Evolutionary conservation across 1,140 invertebrate species (phyloP).

Genomic region (Camponotus pennsylvanicus): DNA sequence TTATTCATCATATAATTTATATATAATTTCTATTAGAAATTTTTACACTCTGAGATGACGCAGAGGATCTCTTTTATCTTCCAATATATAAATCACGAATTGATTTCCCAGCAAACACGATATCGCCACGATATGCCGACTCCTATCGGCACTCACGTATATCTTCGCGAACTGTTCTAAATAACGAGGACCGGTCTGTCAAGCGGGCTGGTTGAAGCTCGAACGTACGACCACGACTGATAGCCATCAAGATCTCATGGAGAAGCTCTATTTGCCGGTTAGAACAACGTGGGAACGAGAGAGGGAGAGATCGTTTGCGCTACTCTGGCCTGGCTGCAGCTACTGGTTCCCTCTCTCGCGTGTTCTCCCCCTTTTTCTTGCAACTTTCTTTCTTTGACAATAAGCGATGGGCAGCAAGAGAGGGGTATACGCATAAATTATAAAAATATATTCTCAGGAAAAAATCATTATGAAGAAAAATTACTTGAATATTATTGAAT

Average conservation of each 20-base stretch:
- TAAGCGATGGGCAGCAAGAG: not conserved
- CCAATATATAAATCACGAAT: not conserved
- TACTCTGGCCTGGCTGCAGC: conserved; percentile 76
- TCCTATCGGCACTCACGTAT: conserved; percentile 64
- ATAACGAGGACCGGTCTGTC: conserved; percentile 16
- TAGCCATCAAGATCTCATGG: conserved; percentile 80
- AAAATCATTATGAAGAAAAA: conserved; percentile 10
- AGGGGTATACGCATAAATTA: not conserved
- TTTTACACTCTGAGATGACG: not conserved
- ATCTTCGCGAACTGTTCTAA: conserved; percentile 15
- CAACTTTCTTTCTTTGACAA: conserved; percentile 64
- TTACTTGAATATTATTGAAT: not conserved
- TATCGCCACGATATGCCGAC: not conserved
- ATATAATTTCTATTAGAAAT: not conserved
- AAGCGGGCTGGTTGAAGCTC: conserved; percentile 68
- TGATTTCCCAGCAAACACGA: not conserved
- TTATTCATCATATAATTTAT: too few species aligned
- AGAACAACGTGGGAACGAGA: conserved; percentile 57
- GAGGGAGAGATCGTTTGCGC: conserved; percentile 75
- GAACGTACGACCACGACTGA: conserved; percentile 80
- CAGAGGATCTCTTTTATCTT: not conserved
- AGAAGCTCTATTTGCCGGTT: conserved; percentile 73
- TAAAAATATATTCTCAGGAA: not conserved
- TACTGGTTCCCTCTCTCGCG: conserved; percentile 57
- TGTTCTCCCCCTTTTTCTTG: conserved; percentile 63